These are phyloP conservation scores for Leucania comma DNA, from an alignment of 2,888 invertebrate species.

Conservation along the genomic window DNA sequence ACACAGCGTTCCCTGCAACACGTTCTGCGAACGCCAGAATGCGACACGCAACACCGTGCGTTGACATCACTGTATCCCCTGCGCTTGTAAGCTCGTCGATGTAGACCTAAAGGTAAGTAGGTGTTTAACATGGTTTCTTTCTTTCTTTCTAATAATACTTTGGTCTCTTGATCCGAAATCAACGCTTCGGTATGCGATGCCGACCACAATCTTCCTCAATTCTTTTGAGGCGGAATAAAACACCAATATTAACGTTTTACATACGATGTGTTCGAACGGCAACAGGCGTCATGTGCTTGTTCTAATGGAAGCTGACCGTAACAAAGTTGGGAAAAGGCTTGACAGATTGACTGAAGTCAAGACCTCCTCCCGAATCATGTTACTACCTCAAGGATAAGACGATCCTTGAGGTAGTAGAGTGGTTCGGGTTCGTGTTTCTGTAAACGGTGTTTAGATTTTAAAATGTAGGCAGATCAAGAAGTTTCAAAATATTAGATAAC, in stretches of 20 bases:
- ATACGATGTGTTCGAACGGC: too few species aligned
- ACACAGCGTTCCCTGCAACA: constrained; percentile 91
- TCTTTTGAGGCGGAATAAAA: too few species aligned
- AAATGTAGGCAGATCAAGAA: neutral
- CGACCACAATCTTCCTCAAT: too few species aligned
- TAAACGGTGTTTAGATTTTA: neutral
- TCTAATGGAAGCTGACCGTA: neutral
- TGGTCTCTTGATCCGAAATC: too few species aligned
- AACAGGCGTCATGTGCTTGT: too few species aligned
- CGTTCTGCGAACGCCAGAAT: constrained; percentile 90
- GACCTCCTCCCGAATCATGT: too few species aligned
- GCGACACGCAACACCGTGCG: constrained; percentile 89
- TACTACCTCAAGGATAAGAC: neutral
- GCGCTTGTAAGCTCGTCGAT: constrained; percentile 89
- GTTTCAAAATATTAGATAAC: neutral
- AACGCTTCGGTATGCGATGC: too few species aligned
- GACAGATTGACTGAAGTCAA: neutral
- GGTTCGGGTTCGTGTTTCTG: too few species aligned
- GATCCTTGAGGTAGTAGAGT: too few species aligned
- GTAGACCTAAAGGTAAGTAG: constrained; percentile 79
- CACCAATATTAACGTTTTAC: too few species aligned
- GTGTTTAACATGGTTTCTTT: neutral
- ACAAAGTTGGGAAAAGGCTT: neutral
- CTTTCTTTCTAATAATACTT: too few species aligned
- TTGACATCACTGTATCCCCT: constrained; percentile 86